A percentile compares a stretch with the other conserved stretches of the same genome.
phyloP scores from a whole-genome alignment of 2,888 invertebrate species.

The Torymus aiolomorphi region DNA sequence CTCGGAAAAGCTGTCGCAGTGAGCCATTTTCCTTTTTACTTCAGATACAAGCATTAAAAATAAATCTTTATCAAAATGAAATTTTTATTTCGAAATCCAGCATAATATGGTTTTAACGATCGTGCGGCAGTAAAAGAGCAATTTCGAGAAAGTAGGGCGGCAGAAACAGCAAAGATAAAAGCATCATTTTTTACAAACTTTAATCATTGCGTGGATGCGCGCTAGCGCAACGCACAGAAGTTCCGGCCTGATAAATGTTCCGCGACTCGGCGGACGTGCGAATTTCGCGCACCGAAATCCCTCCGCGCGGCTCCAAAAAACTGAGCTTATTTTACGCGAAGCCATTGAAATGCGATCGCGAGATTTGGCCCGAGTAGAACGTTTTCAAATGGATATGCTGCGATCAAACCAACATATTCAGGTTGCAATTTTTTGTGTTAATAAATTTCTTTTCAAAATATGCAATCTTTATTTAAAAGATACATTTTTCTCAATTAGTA shows the following conservation, averaged over 20 bases:
- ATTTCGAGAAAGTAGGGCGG: slow-evolving; percentile 40
- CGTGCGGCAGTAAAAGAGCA: slow-evolving; percentile 37
- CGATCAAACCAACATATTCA: no score
- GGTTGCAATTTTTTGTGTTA: no score
- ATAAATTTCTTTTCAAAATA: no score
- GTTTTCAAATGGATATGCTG: not conserved
- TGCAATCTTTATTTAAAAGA: no score
- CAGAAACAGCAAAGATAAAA: slow-evolving; percentile 44
- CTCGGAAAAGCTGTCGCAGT: not conserved
- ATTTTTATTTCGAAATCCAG: slow-evolving; percentile 40
- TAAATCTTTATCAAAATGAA: slow-evolving; percentile 39
- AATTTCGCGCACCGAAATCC: slow-evolving; percentile 15
- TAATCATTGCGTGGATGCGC: slow-evolving; percentile 41
- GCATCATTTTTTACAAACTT: slow-evolving; percentile 50
- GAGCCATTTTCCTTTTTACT: not conserved
- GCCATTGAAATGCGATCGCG: slow-evolving; percentile 17
- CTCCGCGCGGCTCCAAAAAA: not conserved
- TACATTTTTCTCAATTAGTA: no score
- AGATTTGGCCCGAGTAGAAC: slow-evolving; percentile 13
- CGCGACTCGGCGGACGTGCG: slow-evolving; percentile 27
- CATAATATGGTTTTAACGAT: slow-evolving; percentile 39
- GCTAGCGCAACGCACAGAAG: slow-evolving; percentile 22
- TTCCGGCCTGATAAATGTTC: slow-evolving; percentile 39
- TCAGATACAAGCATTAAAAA: slow-evolving; percentile 1
- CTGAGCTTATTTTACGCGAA: slow-evolving; percentile 16